These are phyloP conservation scores for Darevskia nairensis DNA, from an alignment of 2,797 vertebrate species.

Conservation along the genomic window DNA sequence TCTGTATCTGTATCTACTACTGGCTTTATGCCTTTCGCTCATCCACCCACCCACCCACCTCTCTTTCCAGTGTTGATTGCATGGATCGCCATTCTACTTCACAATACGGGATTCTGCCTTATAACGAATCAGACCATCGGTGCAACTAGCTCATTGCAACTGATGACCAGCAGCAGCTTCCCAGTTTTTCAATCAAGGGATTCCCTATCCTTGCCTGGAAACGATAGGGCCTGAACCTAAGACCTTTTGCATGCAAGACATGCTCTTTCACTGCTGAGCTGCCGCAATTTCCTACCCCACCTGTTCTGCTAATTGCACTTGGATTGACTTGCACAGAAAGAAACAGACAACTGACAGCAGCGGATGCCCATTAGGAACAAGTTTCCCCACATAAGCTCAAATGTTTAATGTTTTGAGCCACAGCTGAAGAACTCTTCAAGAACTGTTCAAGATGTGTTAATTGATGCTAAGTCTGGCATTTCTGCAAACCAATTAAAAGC, in stretches of 20 bases:
- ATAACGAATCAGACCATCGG: too few relatives aligned
- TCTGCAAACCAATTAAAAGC: constrained; percentile 20
- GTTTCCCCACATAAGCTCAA: not conserved
- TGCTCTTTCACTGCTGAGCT: not conserved
- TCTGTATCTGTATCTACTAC: too few relatives aligned
- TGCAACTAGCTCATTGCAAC: not conserved
- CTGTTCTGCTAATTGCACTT: not conserved
- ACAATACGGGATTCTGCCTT: too few relatives aligned
- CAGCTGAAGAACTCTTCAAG: not conserved
- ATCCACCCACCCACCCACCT: too few relatives aligned
- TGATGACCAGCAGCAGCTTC: not conserved
- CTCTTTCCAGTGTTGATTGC: too few relatives aligned
- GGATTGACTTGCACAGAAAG: not conserved
- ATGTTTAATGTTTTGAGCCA: not conserved
- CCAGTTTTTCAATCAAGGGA: not conserved
- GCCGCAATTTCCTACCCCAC: not conserved
- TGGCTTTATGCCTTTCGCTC: too few relatives aligned
- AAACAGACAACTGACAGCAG: too few relatives aligned
- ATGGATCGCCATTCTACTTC: too few relatives aligned
- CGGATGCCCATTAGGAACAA: constrained; percentile 1
- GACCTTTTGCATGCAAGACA: not conserved
- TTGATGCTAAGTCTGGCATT: constrained; percentile 9
- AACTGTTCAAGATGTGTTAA: not conserved
- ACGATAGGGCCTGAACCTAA: not conserved
- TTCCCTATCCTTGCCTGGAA: not conserved